Evolutionary conservation across 2,113 vertebrate species (phyloP).

Genomic region (Myotis davidii): DNA sequence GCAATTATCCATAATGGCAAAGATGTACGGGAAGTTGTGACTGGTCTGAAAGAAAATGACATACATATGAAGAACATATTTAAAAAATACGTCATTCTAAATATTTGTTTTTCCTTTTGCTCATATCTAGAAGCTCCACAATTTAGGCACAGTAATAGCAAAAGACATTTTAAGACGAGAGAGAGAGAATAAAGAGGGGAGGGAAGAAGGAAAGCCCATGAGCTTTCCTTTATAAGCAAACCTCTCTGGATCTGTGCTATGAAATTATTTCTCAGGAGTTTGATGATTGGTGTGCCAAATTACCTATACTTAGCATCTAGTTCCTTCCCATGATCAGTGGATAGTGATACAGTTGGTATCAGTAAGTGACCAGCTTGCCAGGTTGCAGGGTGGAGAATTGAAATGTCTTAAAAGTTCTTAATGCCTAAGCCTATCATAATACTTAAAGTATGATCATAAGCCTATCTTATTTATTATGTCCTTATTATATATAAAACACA

Average conservation of each 20-base stretch:
- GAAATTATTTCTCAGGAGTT: neutral
- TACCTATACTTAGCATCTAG: neutral
- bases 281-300: neutral
- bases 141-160: neutral
- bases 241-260: neutral
- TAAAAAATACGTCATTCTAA: neutral
- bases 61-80: neutral
- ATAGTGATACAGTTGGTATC: neutral
- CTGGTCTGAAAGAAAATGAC: conserved; percentile 57
- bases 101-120: neutral
- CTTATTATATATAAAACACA: neutral
- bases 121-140: neutral
- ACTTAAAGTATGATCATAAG: neutral
- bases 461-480: neutral
- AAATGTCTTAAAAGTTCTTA: neutral
- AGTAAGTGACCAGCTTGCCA: neutral
- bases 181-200: neutral
- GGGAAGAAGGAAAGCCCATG: neutral
- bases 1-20: conserved; percentile 54
- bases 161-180: neutral
- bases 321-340: neutral
- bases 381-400: rapidly evolving
- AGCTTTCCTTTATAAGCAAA: neutral
- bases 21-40: neutral
- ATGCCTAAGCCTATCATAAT: neutral